phyloP scores from a whole-genome alignment of 2,888 invertebrate species.

The Chrysolina americana region DNA sequence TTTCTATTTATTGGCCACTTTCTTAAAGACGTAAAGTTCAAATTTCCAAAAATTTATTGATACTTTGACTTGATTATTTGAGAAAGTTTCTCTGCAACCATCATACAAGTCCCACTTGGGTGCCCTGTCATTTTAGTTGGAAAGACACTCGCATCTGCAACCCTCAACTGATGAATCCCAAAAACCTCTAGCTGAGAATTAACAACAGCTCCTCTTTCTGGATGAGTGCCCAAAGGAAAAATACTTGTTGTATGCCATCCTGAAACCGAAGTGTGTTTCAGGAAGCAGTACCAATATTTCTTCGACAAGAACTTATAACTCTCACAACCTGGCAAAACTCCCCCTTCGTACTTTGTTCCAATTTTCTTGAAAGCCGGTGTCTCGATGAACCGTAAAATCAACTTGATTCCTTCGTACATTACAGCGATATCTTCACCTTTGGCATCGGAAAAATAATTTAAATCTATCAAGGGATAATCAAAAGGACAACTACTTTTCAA shows the following conservation, averaged over 20 bases:
- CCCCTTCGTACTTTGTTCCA: constrained; percentile 64
- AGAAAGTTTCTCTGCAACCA: constrained; percentile 80
- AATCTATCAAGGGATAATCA: too few relatives aligned
- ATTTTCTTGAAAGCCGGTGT: constrained; percentile 72
- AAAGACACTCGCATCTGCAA: constrained; percentile 78
- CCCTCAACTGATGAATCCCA: constrained; percentile 74
- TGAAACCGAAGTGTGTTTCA: constrained; percentile 44
- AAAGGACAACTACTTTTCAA: too few relatives aligned
- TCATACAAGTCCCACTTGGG: constrained; percentile 78
- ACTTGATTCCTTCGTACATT: too few relatives aligned
- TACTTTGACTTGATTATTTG: constrained; percentile 64
- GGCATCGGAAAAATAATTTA: too few relatives aligned
- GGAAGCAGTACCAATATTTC: constrained; percentile 79
- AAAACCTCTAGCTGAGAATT: constrained; percentile 75
- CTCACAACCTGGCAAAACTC: constrained; percentile 67
- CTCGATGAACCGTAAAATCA: constrained; percentile 51
- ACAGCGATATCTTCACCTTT: too few relatives aligned
- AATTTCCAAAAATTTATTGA: neutral
- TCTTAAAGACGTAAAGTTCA: too few relatives aligned
- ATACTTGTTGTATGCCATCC: constrained; percentile 43
- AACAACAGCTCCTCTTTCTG: constrained; percentile 75
- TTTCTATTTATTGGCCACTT: too few relatives aligned
- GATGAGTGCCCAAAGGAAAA: constrained; percentile 74
- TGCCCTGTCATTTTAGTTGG: constrained; percentile 77
- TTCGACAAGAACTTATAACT: constrained; percentile 71